Evolutionary conservation across 2,797 vertebrate genomes (phyloP).

Genomic region (Dipus sagitta): DNA sequence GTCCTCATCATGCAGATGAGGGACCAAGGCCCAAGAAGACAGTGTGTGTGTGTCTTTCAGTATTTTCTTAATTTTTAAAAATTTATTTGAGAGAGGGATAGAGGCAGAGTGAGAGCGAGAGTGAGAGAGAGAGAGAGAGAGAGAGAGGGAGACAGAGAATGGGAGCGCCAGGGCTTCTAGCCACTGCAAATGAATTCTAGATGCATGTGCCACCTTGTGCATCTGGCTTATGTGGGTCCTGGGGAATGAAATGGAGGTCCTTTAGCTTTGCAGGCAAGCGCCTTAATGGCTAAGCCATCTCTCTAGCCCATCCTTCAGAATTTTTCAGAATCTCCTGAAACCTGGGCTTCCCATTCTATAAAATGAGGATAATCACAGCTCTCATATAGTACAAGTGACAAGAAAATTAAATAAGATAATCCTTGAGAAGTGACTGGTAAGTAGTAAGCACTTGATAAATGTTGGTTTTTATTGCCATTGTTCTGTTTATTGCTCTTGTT

Average conservation of each 20-base stretch:
- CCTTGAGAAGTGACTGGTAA: neutral
- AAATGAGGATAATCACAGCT: constrained; percentile 6
- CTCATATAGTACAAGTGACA: neutral
- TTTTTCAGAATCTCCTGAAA: constrained; percentile 15
- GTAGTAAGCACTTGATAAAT: constrained; percentile 34
- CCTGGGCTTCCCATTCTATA: constrained; percentile 52
- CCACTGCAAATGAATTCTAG: no score
- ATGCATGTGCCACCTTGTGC: no score
- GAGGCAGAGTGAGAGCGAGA: no score
- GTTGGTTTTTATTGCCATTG: constrained; percentile 11
- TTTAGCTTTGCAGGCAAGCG: no score
- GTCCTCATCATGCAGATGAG: neutral
- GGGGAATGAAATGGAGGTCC: no score
- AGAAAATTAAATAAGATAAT: constrained; percentile 39
- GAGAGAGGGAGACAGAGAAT: no score
- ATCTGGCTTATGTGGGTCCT: no score
- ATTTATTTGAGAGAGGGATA: no score
- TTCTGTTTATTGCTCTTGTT: constrained; percentile 32
- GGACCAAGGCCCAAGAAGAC: neutral
- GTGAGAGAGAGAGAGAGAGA: no score
- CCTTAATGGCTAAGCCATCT: no score
- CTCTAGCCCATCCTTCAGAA: no score
- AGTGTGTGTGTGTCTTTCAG: neutral
- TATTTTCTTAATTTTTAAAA: neutral
- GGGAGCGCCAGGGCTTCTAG: no score